phyloP scores from a whole-genome alignment of 2,888 invertebrate species.

The Drosophila neotestacea region DNA sequence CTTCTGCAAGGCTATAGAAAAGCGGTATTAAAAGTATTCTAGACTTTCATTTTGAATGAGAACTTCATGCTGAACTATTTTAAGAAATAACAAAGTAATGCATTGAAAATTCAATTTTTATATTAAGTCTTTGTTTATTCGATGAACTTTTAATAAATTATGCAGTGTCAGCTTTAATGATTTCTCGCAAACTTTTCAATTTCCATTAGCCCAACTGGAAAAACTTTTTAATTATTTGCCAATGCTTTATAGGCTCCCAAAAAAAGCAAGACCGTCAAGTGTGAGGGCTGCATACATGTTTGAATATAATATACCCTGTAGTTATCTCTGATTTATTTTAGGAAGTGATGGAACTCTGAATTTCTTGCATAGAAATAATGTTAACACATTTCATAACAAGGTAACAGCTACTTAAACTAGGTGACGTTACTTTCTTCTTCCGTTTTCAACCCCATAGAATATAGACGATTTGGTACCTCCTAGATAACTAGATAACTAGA shows the following conservation, averaged over 20 bases:
- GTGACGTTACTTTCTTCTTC: too few species aligned
- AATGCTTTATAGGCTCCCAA: conserved; percentile 55
- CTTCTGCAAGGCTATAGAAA: too few species aligned
- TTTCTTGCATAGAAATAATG: too few species aligned
- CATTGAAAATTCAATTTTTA: not conserved
- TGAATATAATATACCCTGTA: conserved; percentile 1
- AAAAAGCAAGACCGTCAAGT: not conserved
- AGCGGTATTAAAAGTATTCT: too few species aligned
- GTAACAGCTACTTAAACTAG: too few species aligned
- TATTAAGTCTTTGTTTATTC: conserved; percentile 10
- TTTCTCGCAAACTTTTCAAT: conserved; percentile 54
- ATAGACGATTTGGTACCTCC: too few species aligned
- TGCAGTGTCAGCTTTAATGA: conserved; percentile 49
- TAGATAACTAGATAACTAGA: too few species aligned
- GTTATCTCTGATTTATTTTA: not conserved
- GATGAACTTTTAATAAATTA: conserved; percentile 36
- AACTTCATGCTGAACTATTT: too few species aligned
- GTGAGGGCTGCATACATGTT: not conserved
- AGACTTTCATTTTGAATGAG: too few species aligned
- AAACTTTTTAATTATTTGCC: conserved; percentile 77
- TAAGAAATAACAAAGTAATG: conserved; percentile 1
- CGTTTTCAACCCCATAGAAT: too few species aligned
- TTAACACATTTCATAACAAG: too few species aligned
- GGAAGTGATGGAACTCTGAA: too few species aligned
- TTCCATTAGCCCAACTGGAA: conserved; percentile 62